Base-by-base conservation (phyloP, 2,113 vertebrate genomes). In the Istiophorus platypterus region DNA sequence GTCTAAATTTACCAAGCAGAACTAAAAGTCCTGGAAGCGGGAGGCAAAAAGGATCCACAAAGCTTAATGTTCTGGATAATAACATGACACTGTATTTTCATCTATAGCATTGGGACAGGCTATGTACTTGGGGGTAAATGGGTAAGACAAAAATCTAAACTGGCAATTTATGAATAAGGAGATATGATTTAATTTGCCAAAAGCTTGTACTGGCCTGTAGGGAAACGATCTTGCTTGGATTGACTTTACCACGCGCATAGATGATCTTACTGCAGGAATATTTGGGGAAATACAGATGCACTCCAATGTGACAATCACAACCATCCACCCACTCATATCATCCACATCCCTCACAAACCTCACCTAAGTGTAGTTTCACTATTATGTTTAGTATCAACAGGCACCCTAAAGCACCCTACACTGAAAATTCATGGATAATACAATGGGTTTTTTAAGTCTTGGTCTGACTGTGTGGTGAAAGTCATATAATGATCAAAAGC, bases 1-100 rank as follows among this genome's bases (percentile, higher is more conserved):
- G 57, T 77, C 81, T 81, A 71, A 90, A 77, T 90, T 86, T 85
- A 89, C 78, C 8, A 26, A 78, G 81, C 79, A 69, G 77, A 84
- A 75, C 78, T 27, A 24, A 72, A 79, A 77, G 85, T 68, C 68
- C 68, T 58, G 45, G 39, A 51, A 78, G 17, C 76, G 61, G 64
- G 72, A 76, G 66, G 56, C 9, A 69, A 71, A 72, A n/a, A 81
- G 52, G 37, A 69, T 72, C 63, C 61, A 67, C 72, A 63, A 68
- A 84, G 81, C 39, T 65, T 83, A 85, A 88, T 87, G 87, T 77
- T 64, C 63, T 66, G 73, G 22, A 79, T 68, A 80, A 87, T 66
- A 71, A 66, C 71, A 64, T 49, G 69, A 72, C 47, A 42, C 64
- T 31, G 54, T 14, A 17, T 63, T 47, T 59, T 68, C n/a, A 52